Conservation (phyloP, 1,140 invertebrate species). For the Euborellia annulipes region DNA sequence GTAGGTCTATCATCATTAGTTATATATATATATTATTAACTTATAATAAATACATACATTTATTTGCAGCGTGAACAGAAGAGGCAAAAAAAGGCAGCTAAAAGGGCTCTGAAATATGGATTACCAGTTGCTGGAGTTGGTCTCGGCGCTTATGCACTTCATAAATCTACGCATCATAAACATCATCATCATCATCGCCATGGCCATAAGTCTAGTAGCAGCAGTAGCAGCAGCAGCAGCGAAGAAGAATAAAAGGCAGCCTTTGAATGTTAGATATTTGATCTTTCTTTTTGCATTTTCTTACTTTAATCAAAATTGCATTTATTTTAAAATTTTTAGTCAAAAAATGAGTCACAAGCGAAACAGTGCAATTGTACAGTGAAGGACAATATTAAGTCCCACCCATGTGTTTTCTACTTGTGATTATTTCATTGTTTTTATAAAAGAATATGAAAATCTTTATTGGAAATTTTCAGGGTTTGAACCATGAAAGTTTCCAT, state of each 20-base stretch:
- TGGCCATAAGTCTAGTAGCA: constrained; percentile 2
- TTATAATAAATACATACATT: not conserved
- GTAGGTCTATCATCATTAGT: not conserved
- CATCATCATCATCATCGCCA: not conserved
- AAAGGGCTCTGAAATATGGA: constrained; percentile 19
- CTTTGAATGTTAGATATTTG: too few relatives aligned
- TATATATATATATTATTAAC: not conserved
- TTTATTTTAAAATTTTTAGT: too few relatives aligned
- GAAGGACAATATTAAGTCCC: too few relatives aligned
- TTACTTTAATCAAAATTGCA: too few relatives aligned
- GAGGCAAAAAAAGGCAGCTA: constrained; percentile 20
- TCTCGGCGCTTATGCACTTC: constrained; percentile 15
- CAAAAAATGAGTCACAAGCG: too few relatives aligned
- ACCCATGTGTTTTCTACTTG: too few relatives aligned
- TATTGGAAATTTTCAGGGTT: too few relatives aligned
- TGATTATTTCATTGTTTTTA: too few relatives aligned
- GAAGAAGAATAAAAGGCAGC: constrained; percentile 7
- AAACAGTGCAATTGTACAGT: too few relatives aligned
- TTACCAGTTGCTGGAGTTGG: constrained; percentile 14
- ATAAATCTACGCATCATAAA: constrained; percentile 14
- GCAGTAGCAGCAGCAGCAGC: constrained; percentile 9
- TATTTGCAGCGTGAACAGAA: constrained; percentile 13
- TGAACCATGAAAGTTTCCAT: too few relatives aligned
- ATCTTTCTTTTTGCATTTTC: too few relatives aligned
- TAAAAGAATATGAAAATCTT: too few relatives aligned